A percentile compares a stretch with the other conserved stretches of the same genome.
phyloP scores from a whole-genome alignment of 1,140 invertebrate species.

The Habropoda laboriosa region DNA sequence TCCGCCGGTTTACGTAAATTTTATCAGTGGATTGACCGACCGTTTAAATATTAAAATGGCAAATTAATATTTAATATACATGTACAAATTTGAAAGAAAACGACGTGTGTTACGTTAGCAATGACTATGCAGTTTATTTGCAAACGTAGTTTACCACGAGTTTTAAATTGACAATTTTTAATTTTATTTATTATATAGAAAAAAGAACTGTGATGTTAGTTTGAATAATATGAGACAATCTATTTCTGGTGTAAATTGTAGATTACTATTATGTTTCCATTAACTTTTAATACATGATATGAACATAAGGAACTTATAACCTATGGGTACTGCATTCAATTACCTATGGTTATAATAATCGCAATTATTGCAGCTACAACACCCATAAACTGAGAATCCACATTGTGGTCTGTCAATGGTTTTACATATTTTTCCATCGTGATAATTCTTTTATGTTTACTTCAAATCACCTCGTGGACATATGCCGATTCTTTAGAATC shows the following conservation, averaged over 20 bases:
- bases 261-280: neutral
- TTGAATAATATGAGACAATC: slow-evolving; percentile 14
- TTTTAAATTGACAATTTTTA: neutral
- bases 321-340: slow-evolving; percentile 61
- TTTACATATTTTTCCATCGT: slow-evolving; percentile 72
- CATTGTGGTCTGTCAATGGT: slow-evolving; percentile 65
- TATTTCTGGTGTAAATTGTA: neutral
- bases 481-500: neutral
- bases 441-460: neutral
- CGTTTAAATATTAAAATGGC: too few species aligned
- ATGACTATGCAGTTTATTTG: too few species aligned
- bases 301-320: slow-evolving; percentile 52
- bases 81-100: neutral
- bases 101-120: neutral
- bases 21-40: too few species aligned
- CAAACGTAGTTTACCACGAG: neutral
- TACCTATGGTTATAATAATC: slow-evolving; percentile 83
- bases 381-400: slow-evolving; percentile 76
- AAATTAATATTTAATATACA: slow-evolving; percentile 19
- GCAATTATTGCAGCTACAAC: slow-evolving; percentile 80
- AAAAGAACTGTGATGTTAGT: slow-evolving; percentile 4
- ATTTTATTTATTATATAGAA: neutral
- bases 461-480: neutral
- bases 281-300: slow-evolving; percentile 9
- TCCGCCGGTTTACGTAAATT: too few species aligned